phyloP scores from a whole-genome alignment of 2,113 vertebrate genomes.

The Ranitomeya imitator region DNA sequence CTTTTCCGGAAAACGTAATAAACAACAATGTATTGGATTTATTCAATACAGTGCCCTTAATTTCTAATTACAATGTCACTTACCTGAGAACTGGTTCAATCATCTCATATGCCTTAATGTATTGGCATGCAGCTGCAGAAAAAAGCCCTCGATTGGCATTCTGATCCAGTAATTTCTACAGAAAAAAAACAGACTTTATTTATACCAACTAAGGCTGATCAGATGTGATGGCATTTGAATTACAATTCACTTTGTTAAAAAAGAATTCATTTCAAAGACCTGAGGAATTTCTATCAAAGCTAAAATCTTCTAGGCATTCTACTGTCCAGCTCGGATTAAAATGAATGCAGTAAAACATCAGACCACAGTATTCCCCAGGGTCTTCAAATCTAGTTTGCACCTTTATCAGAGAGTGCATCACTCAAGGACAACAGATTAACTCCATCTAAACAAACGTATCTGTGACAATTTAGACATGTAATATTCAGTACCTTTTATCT shows the following conservation, averaged over 20 bases:
- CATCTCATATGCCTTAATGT: conserved; percentile 22
- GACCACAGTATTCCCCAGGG: conserved; percentile 42
- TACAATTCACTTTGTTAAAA: conserved; percentile 57
- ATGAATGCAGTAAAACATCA: conserved; percentile 57
- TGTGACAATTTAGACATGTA: conserved; percentile 56
- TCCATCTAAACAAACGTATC: conserved; percentile 50
- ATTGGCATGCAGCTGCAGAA: conserved; percentile 8
- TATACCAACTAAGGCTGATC: conserved; percentile 51
- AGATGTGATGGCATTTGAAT: conserved; percentile 55
- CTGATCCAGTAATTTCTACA: conserved; percentile 16
- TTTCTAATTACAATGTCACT: conserved; percentile 27
- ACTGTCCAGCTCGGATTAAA: conserved; percentile 53
- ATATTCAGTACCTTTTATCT: conserved; percentile 53
- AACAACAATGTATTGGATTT: background rate
- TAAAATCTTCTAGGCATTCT: conserved; percentile 50
- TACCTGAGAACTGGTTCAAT: conserved; percentile 1
- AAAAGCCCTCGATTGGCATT: conserved; percentile 44
- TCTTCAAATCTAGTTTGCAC: conserved; percentile 46
- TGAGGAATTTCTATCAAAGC: conserved; percentile 55
- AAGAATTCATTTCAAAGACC: conserved; percentile 51
- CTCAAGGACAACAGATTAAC: conserved; percentile 56
- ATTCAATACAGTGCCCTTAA: background rate
- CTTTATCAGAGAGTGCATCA: conserved; percentile 55
- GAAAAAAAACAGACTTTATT: conserved; percentile 48
- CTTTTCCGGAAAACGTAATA: background rate